phyloP scores from a whole-genome alignment of 2,888 invertebrate species.

The Ctenicera cuprea region DNA sequence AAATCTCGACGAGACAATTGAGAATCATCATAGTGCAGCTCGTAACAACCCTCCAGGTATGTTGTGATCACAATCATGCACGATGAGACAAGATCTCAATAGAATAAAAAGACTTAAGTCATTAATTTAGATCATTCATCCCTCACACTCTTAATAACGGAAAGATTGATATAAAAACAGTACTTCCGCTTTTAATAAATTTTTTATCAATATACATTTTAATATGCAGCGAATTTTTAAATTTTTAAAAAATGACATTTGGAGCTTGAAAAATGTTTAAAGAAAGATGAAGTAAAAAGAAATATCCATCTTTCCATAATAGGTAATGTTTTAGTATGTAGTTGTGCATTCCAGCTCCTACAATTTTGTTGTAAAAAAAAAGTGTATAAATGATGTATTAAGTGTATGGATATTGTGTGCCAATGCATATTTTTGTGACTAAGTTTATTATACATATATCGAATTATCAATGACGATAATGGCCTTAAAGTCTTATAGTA shows the following conservation, averaged over 20 bases:
- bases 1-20: slow-evolving; percentile 84
- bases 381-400: slow-evolving; percentile 43
- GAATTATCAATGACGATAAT: slow-evolving; percentile 57
- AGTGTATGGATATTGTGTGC: slow-evolving; percentile 47
- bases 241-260: background rate
- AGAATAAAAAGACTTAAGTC: slow-evolving; percentile 63
- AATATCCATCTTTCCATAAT: slow-evolving; percentile 20
- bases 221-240: slow-evolving; percentile 26
- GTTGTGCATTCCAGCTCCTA: slow-evolving; percentile 47
- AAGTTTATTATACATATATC: slow-evolving; percentile 43
- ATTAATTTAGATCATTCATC: slow-evolving; percentile 47
- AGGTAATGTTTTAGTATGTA: slow-evolving; percentile 31
- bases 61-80: slow-evolving; percentile 65
- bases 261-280: background rate
- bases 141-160: slow-evolving; percentile 37
- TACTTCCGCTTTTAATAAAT: slow-evolving; percentile 7
- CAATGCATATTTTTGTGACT: slow-evolving; percentile 47
- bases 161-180: slow-evolving; percentile 27
- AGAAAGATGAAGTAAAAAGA: background rate
- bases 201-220: background rate
- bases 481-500: slow-evolving; percentile 69
- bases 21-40: slow-evolving; percentile 41
- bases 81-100: slow-evolving; percentile 67
- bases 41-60: slow-evolving; percentile 54
- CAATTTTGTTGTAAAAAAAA: slow-evolving; percentile 49